Evolutionary conservation across 2,113 vertebrate species (phyloP), one percentile per base, ranked within the genome.

Genomic region (Falco punctatus): DNA sequence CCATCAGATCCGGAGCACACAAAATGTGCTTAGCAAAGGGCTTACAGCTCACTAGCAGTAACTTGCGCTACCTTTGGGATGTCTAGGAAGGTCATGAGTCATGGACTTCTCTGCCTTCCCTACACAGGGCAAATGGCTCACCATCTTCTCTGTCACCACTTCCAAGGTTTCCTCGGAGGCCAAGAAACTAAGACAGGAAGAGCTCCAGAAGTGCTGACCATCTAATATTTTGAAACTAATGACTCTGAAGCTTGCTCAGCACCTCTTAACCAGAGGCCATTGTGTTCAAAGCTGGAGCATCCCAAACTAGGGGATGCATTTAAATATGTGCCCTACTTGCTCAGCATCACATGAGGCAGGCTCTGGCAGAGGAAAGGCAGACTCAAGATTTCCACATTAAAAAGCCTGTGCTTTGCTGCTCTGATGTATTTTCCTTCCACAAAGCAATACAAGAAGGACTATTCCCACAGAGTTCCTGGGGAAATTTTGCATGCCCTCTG

Each of bases 121-220:
- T 77, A 81, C 10, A 23, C 93, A 67, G 64, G 77, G 80, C 64
- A 86, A 83, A 80, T 72, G 91, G 86, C 86, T 95, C 84, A 94
- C 57, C 81, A 69, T 61, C 70, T 57, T 70, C 81, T 64, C 65
- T 87, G 84, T 89, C 84, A 90, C 84, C 83, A 82, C 48, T 61
- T 70, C 40, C 38, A 91, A 42, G 16, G 57, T 71, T 91, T 92
- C n/a, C 73, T 89, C 61, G 79, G 48, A 89, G 81, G 94, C 70
- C 89, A 96, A 85, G 52, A 85, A 94, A 85, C 15, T 65, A 74
- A 85, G 61, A 64, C 52, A 33, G 38, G 85, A 95, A 93, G 65
- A 75, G 42, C 40, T 88, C 44, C 85, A 77, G 67, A 86, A 92
- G 15, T 70, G 77, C 78, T 94, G 92, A 92, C 58, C 24, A 62